Evolutionary conservation across 2,113 vertebrate genomes (phyloP).

Genomic region (Crotophaga sulcirostris): DNA sequence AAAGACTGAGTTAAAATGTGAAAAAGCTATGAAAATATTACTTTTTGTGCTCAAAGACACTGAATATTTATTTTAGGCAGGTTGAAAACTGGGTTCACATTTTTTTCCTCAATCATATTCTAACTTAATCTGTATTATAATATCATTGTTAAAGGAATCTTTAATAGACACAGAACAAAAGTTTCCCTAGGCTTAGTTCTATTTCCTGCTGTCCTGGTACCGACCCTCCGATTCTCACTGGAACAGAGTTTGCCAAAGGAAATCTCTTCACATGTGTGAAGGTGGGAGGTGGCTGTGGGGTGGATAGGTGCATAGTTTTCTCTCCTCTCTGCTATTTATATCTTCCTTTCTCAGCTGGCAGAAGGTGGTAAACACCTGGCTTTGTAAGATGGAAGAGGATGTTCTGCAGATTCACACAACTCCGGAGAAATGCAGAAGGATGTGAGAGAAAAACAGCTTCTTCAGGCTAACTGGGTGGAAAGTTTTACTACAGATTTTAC

Average conservation of each 20-base stretch:
- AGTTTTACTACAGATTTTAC: background rate
- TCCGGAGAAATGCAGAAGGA: background rate
- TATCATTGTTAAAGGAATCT: background rate
- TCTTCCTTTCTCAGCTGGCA: background rate
- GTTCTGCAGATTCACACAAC: background rate
- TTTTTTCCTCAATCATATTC: background rate
- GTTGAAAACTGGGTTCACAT: background rate
- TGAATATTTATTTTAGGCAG: conserved; percentile 11
- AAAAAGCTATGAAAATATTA: conserved; percentile 49
- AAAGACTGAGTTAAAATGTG: conserved; percentile 58
- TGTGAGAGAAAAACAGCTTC: background rate
- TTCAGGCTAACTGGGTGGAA: background rate
- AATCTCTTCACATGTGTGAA: background rate
- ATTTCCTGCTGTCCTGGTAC: background rate
- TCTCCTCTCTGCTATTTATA: background rate
- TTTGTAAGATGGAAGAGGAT: background rate
- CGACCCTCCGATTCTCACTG: background rate
- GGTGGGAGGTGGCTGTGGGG: background rate
- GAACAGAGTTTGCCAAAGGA: background rate
- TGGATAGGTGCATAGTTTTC: background rate
- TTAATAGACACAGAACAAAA: background rate
- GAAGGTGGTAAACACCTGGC: background rate
- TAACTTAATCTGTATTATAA: background rate
- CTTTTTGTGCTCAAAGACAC: background rate
- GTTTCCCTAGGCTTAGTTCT: background rate